phyloP scores from a whole-genome alignment of 2,888 invertebrate species.

The Axea sp. region DNA sequence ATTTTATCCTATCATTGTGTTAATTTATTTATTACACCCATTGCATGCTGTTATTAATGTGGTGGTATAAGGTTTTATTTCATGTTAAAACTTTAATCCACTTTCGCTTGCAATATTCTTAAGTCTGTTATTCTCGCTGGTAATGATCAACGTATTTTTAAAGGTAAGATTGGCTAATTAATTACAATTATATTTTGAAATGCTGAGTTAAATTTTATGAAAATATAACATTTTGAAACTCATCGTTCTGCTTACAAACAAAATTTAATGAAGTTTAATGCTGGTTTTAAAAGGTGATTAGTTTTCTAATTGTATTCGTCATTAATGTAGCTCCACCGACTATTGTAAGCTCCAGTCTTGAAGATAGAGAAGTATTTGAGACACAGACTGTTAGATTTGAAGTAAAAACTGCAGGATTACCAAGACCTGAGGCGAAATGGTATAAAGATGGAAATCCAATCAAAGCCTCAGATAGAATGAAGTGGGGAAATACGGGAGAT shows the following conservation, averaged over 20 bases:
- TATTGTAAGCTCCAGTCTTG: slow-evolving; percentile 86
- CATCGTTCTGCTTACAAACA: too few species aligned
- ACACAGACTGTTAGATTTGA: slow-evolving; percentile 90
- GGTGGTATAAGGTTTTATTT: too few species aligned
- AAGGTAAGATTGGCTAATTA: slow-evolving; percentile 32
- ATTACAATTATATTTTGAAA: background rate
- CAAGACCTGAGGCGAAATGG: slow-evolving; percentile 90
- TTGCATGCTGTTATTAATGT: slow-evolving; percentile 27
- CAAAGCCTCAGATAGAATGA: slow-evolving; percentile 81
- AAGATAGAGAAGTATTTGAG: slow-evolving; percentile 87
- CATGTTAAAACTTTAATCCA: slow-evolving; percentile 4
- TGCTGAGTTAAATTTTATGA: too few species aligned
- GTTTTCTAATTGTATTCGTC: slow-evolving; percentile 1
- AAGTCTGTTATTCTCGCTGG: slow-evolving; percentile 30
- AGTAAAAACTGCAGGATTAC: slow-evolving; percentile 87
- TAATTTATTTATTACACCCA: slow-evolving; percentile 22
- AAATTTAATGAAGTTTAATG: too few species aligned
- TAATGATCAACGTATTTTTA: slow-evolving; percentile 1
- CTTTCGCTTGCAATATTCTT: slow-evolving; percentile 34
- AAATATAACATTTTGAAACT: too few species aligned
- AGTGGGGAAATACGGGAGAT: slow-evolving; percentile 78
- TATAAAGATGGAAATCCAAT: slow-evolving; percentile 87
- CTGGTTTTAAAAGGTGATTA: too few species aligned
- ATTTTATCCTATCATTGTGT: slow-evolving; percentile 22
- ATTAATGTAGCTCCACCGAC: slow-evolving; percentile 84